Conservation (phyloP, 2,113 vertebrate species). For the Urocitellus parryii region DNA sequence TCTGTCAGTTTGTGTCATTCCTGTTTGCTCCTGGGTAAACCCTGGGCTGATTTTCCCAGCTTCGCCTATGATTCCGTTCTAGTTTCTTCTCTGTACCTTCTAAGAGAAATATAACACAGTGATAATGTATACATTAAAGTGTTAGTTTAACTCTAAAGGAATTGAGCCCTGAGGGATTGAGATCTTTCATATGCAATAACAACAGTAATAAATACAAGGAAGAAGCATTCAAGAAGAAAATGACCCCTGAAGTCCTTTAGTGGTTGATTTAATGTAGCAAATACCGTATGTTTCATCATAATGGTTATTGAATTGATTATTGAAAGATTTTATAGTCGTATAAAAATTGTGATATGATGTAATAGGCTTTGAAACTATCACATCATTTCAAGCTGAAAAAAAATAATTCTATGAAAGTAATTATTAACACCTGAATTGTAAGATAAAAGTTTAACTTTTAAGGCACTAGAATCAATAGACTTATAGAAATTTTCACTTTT, state of each 20-base stretch:
- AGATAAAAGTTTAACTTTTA: constrained; percentile 39
- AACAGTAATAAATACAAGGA: constrained; percentile 29
- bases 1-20: not conserved
- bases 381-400: constrained; percentile 53
- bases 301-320: constrained; percentile 39
- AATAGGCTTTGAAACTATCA: constrained; percentile 58
- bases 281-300: constrained; percentile 45
- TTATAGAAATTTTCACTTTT: not conserved
- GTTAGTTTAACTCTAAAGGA: not conserved
- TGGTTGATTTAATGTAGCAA: constrained; percentile 56
- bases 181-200: not conserved
- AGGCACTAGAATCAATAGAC: not conserved
- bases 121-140: not conserved
- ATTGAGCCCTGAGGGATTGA: not conserved
- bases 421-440: constrained; percentile 22
- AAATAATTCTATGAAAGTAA: constrained; percentile 39
- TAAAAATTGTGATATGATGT: constrained; percentile 61
- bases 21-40: not conserved
- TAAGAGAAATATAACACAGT: not conserved
- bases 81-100: not conserved
- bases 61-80: not conserved
- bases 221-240: constrained; percentile 3
- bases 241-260: not conserved
- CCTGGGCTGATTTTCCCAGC: not conserved
- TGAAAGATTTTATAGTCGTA: constrained; percentile 64